These are phyloP conservation scores for Diploptera punctata DNA, from an alignment of 2,888 invertebrate species.

Conservation along the genomic window DNA sequence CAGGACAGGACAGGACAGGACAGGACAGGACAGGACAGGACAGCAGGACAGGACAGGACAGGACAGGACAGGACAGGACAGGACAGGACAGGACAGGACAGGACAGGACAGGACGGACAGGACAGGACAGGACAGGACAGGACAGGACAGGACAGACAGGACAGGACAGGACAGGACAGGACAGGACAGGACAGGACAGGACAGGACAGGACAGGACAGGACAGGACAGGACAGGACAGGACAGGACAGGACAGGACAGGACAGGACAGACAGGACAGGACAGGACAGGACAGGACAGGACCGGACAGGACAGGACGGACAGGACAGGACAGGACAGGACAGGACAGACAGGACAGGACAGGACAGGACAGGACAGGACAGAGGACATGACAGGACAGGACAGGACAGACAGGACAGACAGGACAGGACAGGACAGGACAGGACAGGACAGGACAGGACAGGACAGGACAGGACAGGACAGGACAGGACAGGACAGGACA, in stretches of 20 bases:
- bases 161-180: neutral
- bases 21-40: neutral
- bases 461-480: neutral
- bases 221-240: neutral
- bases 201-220: neutral
- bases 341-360: neutral
- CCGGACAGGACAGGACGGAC: too few species aligned
- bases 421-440: neutral
- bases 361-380: neutral
- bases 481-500: neutral
- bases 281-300: too few species aligned
- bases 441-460: neutral
- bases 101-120: neutral
- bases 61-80: neutral
- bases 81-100: neutral
- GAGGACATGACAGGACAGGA: neutral
- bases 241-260: neutral
- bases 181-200: neutral
- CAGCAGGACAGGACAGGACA: neutral
- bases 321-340: too few species aligned
- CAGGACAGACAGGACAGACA: neutral
- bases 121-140: too few species aligned
- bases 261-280: neutral
- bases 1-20: neutral
- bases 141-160: too few species aligned